Evolutionary conservation across 2,113 vertebrate species (phyloP), one percentile per base, ranked within the genome.

Genomic region (Pampusana beccarii): DNA sequence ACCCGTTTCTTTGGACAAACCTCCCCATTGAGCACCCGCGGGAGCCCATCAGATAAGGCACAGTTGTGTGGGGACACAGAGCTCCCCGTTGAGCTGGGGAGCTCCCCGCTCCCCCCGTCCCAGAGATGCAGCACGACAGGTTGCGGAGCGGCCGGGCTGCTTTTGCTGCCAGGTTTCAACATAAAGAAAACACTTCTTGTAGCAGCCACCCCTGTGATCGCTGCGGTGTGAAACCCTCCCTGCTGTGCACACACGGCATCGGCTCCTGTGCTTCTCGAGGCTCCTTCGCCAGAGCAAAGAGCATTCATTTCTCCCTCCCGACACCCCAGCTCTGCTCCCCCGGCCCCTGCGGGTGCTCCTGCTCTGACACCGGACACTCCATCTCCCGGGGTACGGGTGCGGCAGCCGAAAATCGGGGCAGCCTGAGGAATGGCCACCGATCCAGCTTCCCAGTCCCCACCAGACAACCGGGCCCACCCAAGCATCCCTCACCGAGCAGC

Each of bases 91-190:
- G 56, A 88, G 64, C 60, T 1, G 42, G 42, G 42, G 42, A 44
- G 42, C 42, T 44, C 16, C 42, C 42, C 16, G 42, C 42, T 44
- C 42, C 42, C 42, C 42, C 42, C 16, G 16, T 44, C 42, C 42
- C 42, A 44, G 42, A 44, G 42, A 44, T 7, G 16, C 42, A 44
- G 42, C 42, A 44, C 42, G 17, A 44, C 42, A 44, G 42, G 42
- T 44, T 44, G 42, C 42, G 53, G 50, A 88, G 90, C 1, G n/a
- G 80, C 54, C 5, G 4, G 79, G 90, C 90, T 74, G 82, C 83
- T 89, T 91, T 87, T 78, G 29, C 90, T 91, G 96, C 93, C 92
- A 94, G 93, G 20, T 90, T 67, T 31, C 67, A 31, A 16, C 72
- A 54, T 77, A 13, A 65, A 56, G 38, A 29, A 36, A 86, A 31